Base-by-base conservation (phyloP, 2,888 invertebrate genomes). In the Drosophila emarginata region DNA sequence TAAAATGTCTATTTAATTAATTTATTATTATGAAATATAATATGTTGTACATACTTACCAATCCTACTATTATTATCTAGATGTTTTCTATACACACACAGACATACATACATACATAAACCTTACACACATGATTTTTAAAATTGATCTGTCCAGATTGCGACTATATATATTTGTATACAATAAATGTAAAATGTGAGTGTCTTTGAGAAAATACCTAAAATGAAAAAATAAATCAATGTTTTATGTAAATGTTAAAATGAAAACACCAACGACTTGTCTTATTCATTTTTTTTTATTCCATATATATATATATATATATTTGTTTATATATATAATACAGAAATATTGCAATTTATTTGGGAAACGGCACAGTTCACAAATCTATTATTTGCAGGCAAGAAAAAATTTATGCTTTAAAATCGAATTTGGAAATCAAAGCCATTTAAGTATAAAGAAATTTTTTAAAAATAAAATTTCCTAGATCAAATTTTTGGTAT, bases 311-410 rank as follows among this genome's bases (percentile, higher is more conserved):
- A 53, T 14, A 12, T 15, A 61, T n/a, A 14, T 28, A 14, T 23
- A 18, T 40, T 23, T 53, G 40, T 74, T 72, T 72, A 74, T 40
- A 32, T 53, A 50, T 74, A 74, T 72, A 74, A 65, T 80, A 78
- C 72, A 87, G 84, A 82, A 84, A 80, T 74, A 82, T 87, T 85
- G 86, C 86, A 78, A 71, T 87, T 80, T 83, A 77, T 82, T 84
- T 83, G 32, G 36, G 54, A 76, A 80, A 87, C 80, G 79, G 84
- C 84, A 84, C 88, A 87, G 88, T 87, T 84, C 79, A 80, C 88
- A 84, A 84, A 87, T 84, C 88, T 87, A 87, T 73, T 62, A 84
- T 87, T 83, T 83, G 84, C 79, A 86, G 80, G 84, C 86, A 82
- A 87, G 82, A 67, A 87, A 78, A 84, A 84, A 80, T 14, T 6